phyloP scores from a whole-genome alignment of 92 coral and sea anemone species.

The Epizoanthus rinbou region DNA sequence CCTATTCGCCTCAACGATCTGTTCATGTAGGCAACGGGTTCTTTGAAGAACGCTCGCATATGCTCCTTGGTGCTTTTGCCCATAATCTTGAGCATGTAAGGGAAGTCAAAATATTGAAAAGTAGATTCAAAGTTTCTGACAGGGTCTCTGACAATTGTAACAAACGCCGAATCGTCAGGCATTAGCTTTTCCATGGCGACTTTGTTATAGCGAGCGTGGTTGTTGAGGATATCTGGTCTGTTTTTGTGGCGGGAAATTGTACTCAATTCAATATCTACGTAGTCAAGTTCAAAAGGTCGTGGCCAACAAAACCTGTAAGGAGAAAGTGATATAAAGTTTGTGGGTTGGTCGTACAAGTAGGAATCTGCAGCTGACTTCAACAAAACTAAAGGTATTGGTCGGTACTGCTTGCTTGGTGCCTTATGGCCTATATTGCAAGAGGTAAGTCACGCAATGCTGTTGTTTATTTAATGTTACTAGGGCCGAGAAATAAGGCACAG shows the following conservation, averaged over 20 bases:
- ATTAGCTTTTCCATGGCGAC: slow-evolving; percentile 69
- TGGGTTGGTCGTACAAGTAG: too few species aligned
- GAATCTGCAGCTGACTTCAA: too few species aligned
- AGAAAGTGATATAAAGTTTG: background rate
- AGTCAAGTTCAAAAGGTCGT: slow-evolving; percentile 60
- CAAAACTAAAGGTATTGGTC: too few species aligned
- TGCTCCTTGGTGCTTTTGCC: slow-evolving; percentile 63
- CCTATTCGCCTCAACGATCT: slow-evolving; percentile 42
- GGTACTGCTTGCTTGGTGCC: too few species aligned
- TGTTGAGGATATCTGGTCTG: slow-evolving; percentile 63
- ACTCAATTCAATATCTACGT: slow-evolving; percentile 39
- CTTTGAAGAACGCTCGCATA: slow-evolving; percentile 65
- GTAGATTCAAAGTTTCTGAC: slow-evolving; percentile 69
- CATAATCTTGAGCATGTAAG: slow-evolving; percentile 65
- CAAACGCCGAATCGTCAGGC: slow-evolving; percentile 64
- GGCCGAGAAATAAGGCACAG: too few species aligned
- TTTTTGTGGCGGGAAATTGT: slow-evolving; percentile 57
- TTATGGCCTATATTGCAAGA: too few species aligned
- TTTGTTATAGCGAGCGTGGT: slow-evolving; percentile 74
- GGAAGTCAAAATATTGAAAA: slow-evolving; percentile 50
- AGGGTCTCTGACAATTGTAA: slow-evolving; percentile 71
- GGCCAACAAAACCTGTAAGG: slow-evolving; percentile 77
- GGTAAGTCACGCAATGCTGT: too few species aligned
- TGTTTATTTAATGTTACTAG: too few species aligned
- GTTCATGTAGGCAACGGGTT: slow-evolving; percentile 54